A percentile compares a stretch with the other conserved stretches of the same genome.
These are phyloP conservation scores for Mythimna impura DNA, from an alignment of 2,888 invertebrate genomes.

Conservation along the genomic window DNA sequence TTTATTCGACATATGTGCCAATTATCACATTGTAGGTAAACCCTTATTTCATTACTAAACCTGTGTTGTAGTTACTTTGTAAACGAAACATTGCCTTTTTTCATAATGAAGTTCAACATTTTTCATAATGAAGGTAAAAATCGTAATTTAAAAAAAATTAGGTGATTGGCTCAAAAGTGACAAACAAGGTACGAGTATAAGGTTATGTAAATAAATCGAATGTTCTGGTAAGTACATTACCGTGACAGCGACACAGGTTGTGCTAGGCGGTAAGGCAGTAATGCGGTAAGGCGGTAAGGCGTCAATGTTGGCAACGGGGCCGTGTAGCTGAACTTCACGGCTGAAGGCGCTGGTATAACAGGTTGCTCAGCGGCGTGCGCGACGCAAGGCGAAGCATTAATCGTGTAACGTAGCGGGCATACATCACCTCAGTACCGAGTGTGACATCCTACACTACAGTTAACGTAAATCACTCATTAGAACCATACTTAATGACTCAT, in stretches of 20 bases:
- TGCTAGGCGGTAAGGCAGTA: constrained; percentile 55
- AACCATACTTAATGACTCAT: constrained; percentile 81
- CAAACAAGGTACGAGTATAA: constrained; percentile 13
- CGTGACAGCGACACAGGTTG: constrained; percentile 59
- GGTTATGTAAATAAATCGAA: constrained; percentile 51
- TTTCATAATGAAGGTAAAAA: background rate
- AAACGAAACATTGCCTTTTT: background rate
- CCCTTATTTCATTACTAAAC: background rate
- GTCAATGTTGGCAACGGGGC: constrained; percentile 76
- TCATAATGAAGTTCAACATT: constrained; percentile 12
- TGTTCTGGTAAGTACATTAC: constrained; percentile 42
- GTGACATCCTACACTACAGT: constrained; percentile 81
- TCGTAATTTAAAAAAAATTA: constrained; percentile 4
- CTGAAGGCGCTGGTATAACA: constrained; percentile 79
- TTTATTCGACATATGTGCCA: background rate
- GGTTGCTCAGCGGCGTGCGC: constrained; percentile 72
- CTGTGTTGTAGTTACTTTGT: background rate
- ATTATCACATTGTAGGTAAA: background rate
- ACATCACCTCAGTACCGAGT: constrained; percentile 74
- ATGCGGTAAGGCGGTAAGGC: constrained; percentile 67
- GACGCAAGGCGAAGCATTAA: constrained; percentile 73
- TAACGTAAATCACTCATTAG: constrained; percentile 85
- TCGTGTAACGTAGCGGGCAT: constrained; percentile 72
- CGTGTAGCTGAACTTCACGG: constrained; percentile 75
- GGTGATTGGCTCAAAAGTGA: constrained; percentile 17